These are phyloP conservation scores for Phalacrocorax pelagicus DNA, from an alignment of 2,113 vertebrate species.

Conservation along the genomic window DNA sequence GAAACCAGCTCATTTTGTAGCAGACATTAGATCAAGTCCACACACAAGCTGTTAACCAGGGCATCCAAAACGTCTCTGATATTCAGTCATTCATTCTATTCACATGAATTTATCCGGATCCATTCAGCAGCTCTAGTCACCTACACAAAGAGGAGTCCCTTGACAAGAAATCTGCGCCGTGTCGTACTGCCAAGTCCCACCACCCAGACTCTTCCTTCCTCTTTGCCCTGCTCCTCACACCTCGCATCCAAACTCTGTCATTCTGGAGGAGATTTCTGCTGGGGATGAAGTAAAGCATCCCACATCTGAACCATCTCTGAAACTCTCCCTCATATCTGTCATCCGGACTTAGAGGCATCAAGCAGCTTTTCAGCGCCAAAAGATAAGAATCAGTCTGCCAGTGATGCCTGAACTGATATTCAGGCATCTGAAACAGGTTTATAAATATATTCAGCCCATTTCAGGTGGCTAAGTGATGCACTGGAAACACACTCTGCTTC, in stretches of 20 bases:
- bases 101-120: not conserved
- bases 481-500: not conserved
- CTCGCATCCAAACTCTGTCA: not conserved
- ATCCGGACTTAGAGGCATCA: not conserved
- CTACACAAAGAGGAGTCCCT: not conserved
- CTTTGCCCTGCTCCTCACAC: not conserved
- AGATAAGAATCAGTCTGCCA: not conserved
- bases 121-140: not conserved
- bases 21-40: not conserved
- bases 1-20: not conserved
- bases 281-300: not conserved
- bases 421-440: not conserved
- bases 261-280: not conserved
- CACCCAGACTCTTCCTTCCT: not conserved
- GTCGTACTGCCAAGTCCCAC: not conserved
- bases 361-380: not conserved
- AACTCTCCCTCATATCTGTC: not conserved
- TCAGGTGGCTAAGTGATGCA: not conserved
- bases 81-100: not conserved
- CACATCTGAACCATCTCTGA: not conserved
- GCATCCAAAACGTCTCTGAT: not conserved
- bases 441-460: not conserved
- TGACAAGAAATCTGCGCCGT: too few relatives aligned
- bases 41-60: not conserved
- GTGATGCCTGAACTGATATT: not conserved